Conservation (phyloP, 2,113 vertebrate species). For the Microcebus ravelobensis region DNA sequence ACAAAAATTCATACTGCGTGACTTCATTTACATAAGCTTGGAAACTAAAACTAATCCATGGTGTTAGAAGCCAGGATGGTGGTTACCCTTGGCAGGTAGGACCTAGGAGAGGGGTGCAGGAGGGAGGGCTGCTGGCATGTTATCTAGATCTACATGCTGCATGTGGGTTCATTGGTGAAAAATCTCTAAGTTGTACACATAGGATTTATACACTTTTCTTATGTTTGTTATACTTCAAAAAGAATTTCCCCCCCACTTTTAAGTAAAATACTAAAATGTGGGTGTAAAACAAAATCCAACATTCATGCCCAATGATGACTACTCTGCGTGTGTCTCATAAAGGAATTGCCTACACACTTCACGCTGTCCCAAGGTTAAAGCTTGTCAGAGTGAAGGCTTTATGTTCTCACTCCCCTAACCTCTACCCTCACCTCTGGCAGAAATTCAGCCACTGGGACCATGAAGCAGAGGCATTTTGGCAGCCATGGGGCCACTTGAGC, state of each 20-base stretch:
- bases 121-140: not conserved
- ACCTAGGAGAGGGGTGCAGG: rapidly evolving
- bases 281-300: not conserved
- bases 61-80: not conserved
- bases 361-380: not conserved
- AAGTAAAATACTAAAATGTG: not conserved
- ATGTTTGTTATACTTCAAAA: not conserved
- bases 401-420: too few species aligned
- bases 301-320: not conserved
- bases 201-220: not conserved
- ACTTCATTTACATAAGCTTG: not conserved
- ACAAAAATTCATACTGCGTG: not conserved
- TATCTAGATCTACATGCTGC: not conserved
- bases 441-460: not conserved
- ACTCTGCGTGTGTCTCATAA: not conserved
- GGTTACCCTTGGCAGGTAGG: not conserved
- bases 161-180: not conserved
- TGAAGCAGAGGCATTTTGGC: not conserved
- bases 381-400: not conserved
- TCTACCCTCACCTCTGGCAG: not conserved
- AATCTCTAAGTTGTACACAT: not conserved
- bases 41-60: not conserved
- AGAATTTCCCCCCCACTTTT: not conserved
- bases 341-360: not conserved
- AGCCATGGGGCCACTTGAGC: not conserved